Evolutionary conservation across 2,797 vertebrate species (phyloP).

Genomic region (Eleutherodactylus coqui): DNA sequence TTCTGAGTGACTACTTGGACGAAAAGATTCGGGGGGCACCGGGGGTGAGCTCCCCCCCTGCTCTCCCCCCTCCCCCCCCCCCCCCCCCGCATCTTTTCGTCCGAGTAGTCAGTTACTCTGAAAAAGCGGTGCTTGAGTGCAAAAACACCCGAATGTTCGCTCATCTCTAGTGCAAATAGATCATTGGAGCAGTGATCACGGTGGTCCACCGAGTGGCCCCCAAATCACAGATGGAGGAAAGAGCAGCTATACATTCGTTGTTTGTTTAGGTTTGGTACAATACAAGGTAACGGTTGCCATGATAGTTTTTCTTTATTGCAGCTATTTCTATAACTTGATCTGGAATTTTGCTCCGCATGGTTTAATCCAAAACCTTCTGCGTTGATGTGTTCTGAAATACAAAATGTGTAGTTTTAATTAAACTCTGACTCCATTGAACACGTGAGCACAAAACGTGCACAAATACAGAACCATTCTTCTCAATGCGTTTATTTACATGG

Average conservation of each 20-base stretch:
- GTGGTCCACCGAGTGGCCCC: not conserved
- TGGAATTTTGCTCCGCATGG: not conserved
- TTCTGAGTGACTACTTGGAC: too few relatives aligned
- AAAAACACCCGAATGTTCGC: too few relatives aligned
- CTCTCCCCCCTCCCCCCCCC: too few relatives aligned
- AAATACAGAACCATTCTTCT: too few relatives aligned
- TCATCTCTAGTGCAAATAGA: too few relatives aligned
- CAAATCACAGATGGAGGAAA: not conserved
- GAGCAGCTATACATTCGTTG: not conserved
- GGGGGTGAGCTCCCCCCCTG: too few relatives aligned
- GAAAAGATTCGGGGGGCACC: too few relatives aligned
- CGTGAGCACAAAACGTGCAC: not conserved
- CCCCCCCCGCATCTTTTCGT: too few relatives aligned
- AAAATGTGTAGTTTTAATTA: not conserved
- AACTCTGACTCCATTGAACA: not conserved
- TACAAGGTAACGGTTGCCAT: not conserved
- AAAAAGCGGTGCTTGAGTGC: too few relatives aligned
- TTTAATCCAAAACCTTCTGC: slow-evolving; percentile 5
- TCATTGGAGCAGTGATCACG: not conserved
- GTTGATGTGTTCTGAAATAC: slow-evolving; percentile 1
- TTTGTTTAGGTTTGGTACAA: not conserved
- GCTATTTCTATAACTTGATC: not conserved
- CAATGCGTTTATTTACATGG: too few relatives aligned
- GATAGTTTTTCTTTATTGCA: not conserved
- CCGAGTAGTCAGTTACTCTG: too few relatives aligned